Percentiles rank a stretch among this genome's conserved stretches.
phyloP scores from a whole-genome alignment of 2,888 invertebrate species.

The Chloroclysta siterata region DNA sequence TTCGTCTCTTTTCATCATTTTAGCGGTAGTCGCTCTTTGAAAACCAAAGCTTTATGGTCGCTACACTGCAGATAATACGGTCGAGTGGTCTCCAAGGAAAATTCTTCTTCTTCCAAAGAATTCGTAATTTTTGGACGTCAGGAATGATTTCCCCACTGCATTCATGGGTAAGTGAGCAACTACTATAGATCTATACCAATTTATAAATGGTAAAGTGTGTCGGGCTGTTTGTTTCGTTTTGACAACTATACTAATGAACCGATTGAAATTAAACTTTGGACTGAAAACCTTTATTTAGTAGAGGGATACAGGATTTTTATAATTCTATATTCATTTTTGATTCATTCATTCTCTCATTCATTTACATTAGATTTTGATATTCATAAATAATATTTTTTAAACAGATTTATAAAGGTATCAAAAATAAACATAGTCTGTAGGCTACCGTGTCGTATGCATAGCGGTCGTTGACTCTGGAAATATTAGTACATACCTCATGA shows the following conservation, averaged over 20 bases:
- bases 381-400: no score
- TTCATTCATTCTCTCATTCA: no score
- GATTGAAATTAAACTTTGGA: not conserved
- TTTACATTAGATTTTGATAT: no score
- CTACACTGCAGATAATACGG: constrained; percentile 40
- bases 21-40: constrained; percentile 1
- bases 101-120: constrained; percentile 54
- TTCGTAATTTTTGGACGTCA: constrained; percentile 51
- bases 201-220: not conserved
- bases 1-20: not conserved
- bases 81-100: constrained; percentile 55
- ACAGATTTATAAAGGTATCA: no score
- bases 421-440: no score
- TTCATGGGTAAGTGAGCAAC: constrained; percentile 53
- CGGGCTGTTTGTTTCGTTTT: not conserved
- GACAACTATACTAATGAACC: not conserved
- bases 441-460: no score
- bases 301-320: no score
- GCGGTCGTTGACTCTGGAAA: no score
- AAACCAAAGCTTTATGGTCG: constrained; percentile 26
- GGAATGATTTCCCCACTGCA: constrained; percentile 63
- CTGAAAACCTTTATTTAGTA: not conserved
- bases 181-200: constrained; percentile 28
- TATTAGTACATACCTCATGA: no score
- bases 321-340: no score